Evolutionary conservation across 1,140 invertebrate species (phyloP), one percentile per base, ranked within the genome.

Genomic region (Zaprionus camerounensis): DNA sequence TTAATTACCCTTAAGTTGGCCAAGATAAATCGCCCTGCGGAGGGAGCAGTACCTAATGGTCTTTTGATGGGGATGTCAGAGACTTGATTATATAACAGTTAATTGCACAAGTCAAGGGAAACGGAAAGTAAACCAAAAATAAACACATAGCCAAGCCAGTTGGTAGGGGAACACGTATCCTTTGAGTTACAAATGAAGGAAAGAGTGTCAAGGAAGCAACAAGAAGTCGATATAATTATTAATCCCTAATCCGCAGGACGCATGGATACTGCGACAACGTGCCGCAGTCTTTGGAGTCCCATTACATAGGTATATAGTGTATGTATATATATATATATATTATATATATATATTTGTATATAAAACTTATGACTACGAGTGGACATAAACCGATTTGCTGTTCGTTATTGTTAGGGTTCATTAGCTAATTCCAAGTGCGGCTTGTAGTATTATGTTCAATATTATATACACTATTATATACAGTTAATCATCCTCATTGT

Each of bases 341-440:
- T 55, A 78, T 65, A 66, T 82, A 49, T 67, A 67, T 74, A 51
- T 78, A 71, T 71, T 46, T 66, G 38, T 81, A 71, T 65, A 76
- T 76, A 87, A 81, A 88, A 84, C 83, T 87, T 87, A 87, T 70
- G 12, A 15, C 71, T 86, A 86, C 77, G 77, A 87, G 83, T 87
- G 83, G 83, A 87, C 83, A 87, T 87, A 83, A 88, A 87, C 83
- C 83, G 83, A 87, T 87, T 87, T 87, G 84, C 83, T 86, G 72
- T 68, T 80, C 44, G 26, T 67, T 79, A 71, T 71, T 79, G 73
- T 72, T 65, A 58, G 69, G 76, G 61, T 68, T 66, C 66, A 78
- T 88, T 72, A 78, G 71, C 78, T 88, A 84, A 66, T 74, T 78
- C 74, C 84, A 71, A 75, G 67, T 72, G 62, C 63, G 56, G 73